phyloP scores from a whole-genome alignment of 1,140 invertebrate species.

The Helicoverpa zea region DNA sequence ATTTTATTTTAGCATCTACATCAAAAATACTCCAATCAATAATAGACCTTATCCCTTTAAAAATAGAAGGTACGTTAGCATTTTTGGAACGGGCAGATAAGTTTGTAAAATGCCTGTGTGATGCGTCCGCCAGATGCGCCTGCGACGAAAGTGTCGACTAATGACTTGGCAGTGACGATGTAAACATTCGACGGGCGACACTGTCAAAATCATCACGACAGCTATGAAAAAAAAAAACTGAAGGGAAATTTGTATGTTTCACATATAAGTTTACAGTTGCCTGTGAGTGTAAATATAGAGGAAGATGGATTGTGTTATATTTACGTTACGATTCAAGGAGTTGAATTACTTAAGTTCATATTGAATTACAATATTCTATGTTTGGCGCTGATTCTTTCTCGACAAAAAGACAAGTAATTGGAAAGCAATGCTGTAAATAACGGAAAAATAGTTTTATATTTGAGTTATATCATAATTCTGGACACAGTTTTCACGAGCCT shows the following conservation, averaged over 20 bases:
- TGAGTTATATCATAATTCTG: too few species aligned
- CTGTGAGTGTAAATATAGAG: conserved; percentile 18
- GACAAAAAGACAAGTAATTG: too few species aligned
- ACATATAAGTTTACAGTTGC: conserved; percentile 47
- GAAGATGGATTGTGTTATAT: background rate
- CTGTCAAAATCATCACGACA: conserved; percentile 78
- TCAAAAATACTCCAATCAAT: background rate
- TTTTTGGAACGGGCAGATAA: background rate
- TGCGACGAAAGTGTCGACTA: conserved; percentile 72
- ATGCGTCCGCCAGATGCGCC: conserved; percentile 63
- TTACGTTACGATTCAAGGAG: background rate
- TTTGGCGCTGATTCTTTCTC: too few species aligned
- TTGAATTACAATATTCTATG: too few species aligned
- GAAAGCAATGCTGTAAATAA: too few species aligned
- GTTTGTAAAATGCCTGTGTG: conserved; percentile 30
- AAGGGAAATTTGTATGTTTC: conserved; percentile 63
- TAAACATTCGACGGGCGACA: conserved; percentile 76
- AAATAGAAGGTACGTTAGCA: background rate
- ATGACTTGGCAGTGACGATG: conserved; percentile 81
- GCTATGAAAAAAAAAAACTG: conserved; percentile 60
- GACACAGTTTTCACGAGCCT: background rate
- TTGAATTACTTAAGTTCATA: too few species aligned
- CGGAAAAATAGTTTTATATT: too few species aligned
- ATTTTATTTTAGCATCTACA: background rate
- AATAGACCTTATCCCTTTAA: background rate